phyloP scores from a whole-genome alignment of 2,113 vertebrate genomes.

The Tichodroma muraria region DNA sequence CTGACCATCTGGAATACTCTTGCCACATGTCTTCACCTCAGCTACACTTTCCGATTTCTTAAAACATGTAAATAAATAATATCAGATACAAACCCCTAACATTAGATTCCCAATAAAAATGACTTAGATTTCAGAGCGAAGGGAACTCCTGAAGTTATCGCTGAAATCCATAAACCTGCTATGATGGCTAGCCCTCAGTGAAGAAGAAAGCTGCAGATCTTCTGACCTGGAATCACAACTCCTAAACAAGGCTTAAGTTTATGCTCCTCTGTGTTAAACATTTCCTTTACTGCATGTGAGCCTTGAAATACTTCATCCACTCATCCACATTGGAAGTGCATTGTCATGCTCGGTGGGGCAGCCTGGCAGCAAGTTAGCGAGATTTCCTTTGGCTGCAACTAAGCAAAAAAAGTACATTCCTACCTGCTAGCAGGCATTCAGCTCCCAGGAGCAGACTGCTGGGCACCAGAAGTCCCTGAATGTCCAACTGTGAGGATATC shows the following conservation, averaged over 20 bases:
- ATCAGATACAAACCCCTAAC: background rate
- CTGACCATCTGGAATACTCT: slow-evolving; percentile 28
- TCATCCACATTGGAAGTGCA: fast-evolving
- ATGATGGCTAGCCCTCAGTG: fast-evolving
- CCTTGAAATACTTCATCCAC: background rate
- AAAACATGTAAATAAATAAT: slow-evolving; percentile 10
- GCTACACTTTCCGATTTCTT: slow-evolving; percentile 20
- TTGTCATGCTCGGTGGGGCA: background rate
- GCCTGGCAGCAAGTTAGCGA: background rate
- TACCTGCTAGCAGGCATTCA: background rate
- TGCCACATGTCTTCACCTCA: slow-evolving; percentile 28
- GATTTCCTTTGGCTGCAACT: background rate
- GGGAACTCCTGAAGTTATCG: background rate
- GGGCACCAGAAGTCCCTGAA: background rate
- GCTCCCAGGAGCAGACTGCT: background rate
- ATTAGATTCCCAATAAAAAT: background rate
- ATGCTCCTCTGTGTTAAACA: background rate
- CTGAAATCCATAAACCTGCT: background rate
- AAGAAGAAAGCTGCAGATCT: background rate
- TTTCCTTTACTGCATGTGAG: background rate
- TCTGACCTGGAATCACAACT: background rate
- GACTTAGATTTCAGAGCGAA: background rate
- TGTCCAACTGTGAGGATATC: background rate
- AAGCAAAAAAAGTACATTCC: background rate
- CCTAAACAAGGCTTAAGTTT: background rate